Conservation (phyloP, 2,888 invertebrate genomes). For the Torymus tubicola region DNA sequence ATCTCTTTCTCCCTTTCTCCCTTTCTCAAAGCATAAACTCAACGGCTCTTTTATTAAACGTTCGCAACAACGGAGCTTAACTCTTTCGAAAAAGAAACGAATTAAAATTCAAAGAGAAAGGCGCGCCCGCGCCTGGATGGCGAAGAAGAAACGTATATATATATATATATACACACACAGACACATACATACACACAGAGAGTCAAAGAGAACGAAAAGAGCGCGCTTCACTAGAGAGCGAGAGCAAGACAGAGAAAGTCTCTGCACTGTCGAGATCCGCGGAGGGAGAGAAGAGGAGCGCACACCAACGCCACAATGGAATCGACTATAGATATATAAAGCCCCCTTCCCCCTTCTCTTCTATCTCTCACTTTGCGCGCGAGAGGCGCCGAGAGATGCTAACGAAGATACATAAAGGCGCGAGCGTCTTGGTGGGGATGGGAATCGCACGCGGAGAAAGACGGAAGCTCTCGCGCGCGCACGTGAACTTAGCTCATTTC, state of each 20-base stretch:
- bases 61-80: no score
- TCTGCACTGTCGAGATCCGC: no score
- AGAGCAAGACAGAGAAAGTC: background rate
- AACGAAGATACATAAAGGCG: constrained; percentile 8
- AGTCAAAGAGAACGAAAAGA: background rate
- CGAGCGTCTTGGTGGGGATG: background rate
- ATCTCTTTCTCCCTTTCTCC: no score
- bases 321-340: constrained; percentile 24
- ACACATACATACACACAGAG: no score
- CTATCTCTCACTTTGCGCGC: background rate
- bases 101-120: no score
- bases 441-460: constrained; percentile 22
- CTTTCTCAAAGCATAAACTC: no score
- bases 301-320: background rate
- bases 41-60: no score
- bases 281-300: no score
- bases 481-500: constrained; percentile 43
- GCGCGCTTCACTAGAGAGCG: background rate
- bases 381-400: constrained; percentile 27
- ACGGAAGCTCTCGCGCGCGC: constrained; percentile 23
- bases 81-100: no score
- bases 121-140: background rate
- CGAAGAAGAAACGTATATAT: no score
- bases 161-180: no score
- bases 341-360: background rate